These are phyloP conservation scores for Aplysina aerophoba DNA, from an alignment of 37 sponge, comb jelly and placozoan genomes.

Conservation along the genomic window DNA sequence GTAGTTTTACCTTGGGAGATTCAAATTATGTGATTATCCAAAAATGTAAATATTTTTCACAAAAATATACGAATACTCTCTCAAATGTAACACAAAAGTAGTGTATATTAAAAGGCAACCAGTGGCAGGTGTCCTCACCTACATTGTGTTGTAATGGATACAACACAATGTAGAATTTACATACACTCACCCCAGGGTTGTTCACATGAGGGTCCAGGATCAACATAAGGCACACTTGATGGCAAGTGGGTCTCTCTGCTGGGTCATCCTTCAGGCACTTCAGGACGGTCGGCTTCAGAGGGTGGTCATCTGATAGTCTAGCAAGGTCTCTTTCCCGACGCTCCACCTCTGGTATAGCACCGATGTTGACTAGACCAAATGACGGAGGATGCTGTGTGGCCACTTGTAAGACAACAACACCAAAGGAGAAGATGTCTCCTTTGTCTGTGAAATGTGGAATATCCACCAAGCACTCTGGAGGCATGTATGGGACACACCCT, in stretches of 20 bases:
- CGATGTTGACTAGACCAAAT: background rate
- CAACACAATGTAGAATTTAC: too few relatives aligned
- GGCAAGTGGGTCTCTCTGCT: background rate
- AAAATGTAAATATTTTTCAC: too few relatives aligned
- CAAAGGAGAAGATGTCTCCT: conserved; percentile 19
- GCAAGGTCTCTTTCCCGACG: background rate
- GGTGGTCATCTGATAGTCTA: background rate
- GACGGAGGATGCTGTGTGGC: conserved; percentile 16
- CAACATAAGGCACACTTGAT: background rate
- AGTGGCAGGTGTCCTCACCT: too few relatives aligned
- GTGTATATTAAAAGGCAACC: too few relatives aligned
- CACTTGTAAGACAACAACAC: background rate
- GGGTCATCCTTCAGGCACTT: background rate
- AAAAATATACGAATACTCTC: background rate
- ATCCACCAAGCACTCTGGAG: conserved; percentile 21
- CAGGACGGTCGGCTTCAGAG: background rate
- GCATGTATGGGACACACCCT: conserved; percentile 25
- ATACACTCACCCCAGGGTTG: too few relatives aligned
- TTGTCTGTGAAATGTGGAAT: background rate
- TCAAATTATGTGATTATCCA: too few relatives aligned
- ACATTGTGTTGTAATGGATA: too few relatives aligned
- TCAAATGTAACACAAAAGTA: background rate
- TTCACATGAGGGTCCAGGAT: too few relatives aligned
- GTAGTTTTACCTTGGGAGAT: too few relatives aligned
- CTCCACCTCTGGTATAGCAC: background rate